These are phyloP conservation scores for Mustelus asterias DNA, from an alignment of 2,113 vertebrate genomes.

Conservation along the genomic window DNA sequence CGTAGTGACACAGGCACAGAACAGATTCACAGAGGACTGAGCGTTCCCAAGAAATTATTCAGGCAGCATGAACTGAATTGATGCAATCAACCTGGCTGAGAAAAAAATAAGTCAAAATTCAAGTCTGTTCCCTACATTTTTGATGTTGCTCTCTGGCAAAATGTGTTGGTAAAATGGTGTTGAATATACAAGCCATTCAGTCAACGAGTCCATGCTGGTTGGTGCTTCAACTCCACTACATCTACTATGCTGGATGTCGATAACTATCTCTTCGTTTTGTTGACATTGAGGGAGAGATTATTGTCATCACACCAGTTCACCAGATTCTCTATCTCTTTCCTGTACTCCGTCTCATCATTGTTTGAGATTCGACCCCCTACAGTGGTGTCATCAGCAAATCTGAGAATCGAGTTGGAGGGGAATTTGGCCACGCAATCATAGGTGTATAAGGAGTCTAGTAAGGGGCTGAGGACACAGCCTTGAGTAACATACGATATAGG, in stretches of 20 bases:
- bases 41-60: neutral
- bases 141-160: neutral
- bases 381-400: too few relatives aligned
- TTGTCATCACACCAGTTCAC: too few relatives aligned
- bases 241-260: neutral
- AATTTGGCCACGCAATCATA: too few relatives aligned
- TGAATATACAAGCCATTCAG: neutral
- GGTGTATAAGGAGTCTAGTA: too few relatives aligned
- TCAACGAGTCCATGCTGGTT: neutral
- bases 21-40: neutral
- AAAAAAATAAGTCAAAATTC: neutral
- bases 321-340: too few relatives aligned
- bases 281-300: too few relatives aligned
- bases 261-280: too few relatives aligned
- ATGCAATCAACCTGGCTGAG: neutral
- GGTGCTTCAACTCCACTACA: neutral
- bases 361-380: too few relatives aligned
- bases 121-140: neutral
- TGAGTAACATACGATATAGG: neutral
- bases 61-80: neutral
- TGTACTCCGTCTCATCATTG: too few relatives aligned
- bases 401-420: too few relatives aligned
- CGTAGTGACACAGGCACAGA: neutral
- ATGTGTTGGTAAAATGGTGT: neutral
- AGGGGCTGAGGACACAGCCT: too few relatives aligned